Evolutionary conservation across 2,888 invertebrate species (phyloP).

Genomic region (Coremacera marginata): DNA sequence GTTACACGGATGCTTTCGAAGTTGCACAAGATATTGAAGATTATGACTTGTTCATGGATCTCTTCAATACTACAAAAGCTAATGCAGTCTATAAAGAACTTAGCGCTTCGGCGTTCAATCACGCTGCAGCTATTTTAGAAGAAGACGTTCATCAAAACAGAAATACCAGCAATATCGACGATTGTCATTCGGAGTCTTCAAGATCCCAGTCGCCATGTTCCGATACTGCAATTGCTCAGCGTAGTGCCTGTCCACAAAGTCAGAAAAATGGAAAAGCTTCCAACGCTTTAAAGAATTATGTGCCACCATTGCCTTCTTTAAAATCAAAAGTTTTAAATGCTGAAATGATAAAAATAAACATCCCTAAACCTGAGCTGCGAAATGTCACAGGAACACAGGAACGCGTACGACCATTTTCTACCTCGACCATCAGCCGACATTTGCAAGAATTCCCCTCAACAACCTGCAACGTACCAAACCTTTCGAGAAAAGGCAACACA

Average conservation of each 20-base stretch:
- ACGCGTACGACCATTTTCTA: conserved; percentile 45
- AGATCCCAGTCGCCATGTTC: conserved; percentile 81
- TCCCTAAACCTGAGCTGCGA: conserved; percentile 66
- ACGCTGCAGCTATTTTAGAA: conserved; percentile 72
- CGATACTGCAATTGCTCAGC: conserved; percentile 59
- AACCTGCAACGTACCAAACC: conserved; percentile 50
- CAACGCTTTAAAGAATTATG: conserved; percentile 63
- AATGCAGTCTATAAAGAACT: conserved; percentile 73
- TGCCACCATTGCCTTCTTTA: conserved; percentile 68
- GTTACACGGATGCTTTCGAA: conserved; percentile 82
- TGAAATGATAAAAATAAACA: conserved; percentile 68
- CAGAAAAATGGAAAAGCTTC: conserved; percentile 51
- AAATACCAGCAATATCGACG: conserved; percentile 53
- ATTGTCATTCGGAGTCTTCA: conserved; percentile 74
- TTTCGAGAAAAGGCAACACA: conserved; percentile 52
- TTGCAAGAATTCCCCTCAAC: conserved; percentile 48
- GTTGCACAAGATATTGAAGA: conserved; percentile 88
- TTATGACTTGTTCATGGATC: conserved; percentile 88
- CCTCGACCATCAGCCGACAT: conserved; percentile 56
- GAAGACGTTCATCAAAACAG: conserved; percentile 55
- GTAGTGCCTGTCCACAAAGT: conserved; percentile 10
- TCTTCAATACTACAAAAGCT: conserved; percentile 79
- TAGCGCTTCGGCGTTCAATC: conserved; percentile 78
- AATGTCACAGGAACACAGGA: conserved; percentile 38
- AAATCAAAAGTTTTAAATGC: conserved; percentile 67